Conservation (phyloP, 2,113 vertebrate genomes). For the Elachura formosa region DNA sequence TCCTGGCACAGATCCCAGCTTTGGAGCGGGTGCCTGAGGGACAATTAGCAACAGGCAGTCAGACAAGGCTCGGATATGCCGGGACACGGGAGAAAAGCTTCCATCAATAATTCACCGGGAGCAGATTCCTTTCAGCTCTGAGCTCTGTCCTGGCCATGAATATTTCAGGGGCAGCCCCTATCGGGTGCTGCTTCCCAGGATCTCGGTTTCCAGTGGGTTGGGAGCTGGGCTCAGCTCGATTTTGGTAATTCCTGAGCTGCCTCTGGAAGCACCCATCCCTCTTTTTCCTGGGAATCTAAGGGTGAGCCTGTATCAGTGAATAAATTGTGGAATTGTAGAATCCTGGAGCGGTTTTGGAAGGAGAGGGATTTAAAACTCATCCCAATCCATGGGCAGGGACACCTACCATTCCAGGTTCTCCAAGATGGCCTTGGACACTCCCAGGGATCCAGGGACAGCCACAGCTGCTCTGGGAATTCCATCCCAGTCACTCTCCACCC, state of each 20-base stretch:
- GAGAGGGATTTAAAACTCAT: neutral
- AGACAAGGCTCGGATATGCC: neutral
- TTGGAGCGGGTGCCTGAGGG: neutral
- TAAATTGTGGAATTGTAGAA: rapidly evolving
- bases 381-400: neutral
- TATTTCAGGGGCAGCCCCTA: conserved; percentile 22
- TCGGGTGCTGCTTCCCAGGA: neutral
- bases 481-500: neutral
- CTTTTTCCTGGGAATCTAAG: neutral
- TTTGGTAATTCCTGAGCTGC: neutral
- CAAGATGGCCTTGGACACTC: rapidly evolving
- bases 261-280: neutral
- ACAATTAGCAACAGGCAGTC: neutral
- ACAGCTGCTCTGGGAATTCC: neutral
- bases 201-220: neutral
- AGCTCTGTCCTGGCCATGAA: conserved; percentile 3
- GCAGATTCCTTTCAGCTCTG: neutral
- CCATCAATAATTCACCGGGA: conserved; percentile 14
- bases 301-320: rapidly evolving
- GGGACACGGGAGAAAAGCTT: neutral
- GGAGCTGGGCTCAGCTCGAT: neutral
- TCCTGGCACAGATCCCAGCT: neutral
- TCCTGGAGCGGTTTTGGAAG: neutral
- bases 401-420: neutral
- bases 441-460: neutral